phyloP scores from a whole-genome alignment of 2,797 vertebrate species.

The Anniella stebbinsi region DNA sequence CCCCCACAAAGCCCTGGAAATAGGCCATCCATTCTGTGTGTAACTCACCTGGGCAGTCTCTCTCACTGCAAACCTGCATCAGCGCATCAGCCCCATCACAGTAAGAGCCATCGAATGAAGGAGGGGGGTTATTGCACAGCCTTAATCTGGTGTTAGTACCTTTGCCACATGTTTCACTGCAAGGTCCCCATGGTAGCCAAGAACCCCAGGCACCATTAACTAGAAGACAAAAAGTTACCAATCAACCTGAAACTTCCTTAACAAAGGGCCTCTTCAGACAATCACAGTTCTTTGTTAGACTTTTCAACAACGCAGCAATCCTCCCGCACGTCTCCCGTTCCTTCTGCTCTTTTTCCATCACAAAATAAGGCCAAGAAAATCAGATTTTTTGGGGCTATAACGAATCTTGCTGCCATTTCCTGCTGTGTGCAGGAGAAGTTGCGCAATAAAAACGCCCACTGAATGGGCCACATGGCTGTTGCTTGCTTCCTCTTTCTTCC shows the following conservation, averaged over 20 bases:
- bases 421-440: no score
- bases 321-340: no score
- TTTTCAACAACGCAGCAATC: no score
- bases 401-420: no score
- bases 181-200: conserved; percentile 92
- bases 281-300: no score
- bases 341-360: no score
- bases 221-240: conserved; percentile 65
- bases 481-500: no score
- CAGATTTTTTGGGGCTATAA: no score
- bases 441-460: no score
- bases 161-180: conserved; percentile 92
- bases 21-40: not conserved
- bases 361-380: no score
- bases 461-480: no score
- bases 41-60: conserved; percentile 87
- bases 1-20: not conserved
- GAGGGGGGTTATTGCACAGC: conserved; percentile 91
- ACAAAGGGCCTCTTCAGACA: no score
- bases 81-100: conserved; percentile 89
- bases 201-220: conserved; percentile 91
- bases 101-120: conserved; percentile 83
- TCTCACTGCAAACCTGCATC: conserved; percentile 90
- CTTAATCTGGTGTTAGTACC: conserved; percentile 88
- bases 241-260: not conserved